phyloP scores from a whole-genome alignment of 2,888 invertebrate genomes.

The Cheilosia pagana region DNA sequence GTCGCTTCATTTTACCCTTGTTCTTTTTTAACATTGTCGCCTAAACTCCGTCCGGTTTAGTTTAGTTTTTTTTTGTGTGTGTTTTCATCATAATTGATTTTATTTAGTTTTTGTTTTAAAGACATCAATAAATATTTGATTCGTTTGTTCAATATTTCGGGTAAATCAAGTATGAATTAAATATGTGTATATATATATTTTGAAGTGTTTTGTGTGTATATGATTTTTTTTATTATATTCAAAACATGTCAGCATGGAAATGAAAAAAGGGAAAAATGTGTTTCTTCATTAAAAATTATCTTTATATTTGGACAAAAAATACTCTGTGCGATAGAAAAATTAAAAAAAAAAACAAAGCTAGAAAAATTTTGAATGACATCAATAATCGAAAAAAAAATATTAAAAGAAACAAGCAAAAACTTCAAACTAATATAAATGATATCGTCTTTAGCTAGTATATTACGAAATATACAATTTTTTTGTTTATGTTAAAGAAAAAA shows the following conservation, averaged over 20 bases:
- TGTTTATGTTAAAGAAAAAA: slow-evolving; percentile 14
- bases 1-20: slow-evolving; percentile 97
- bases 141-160: slow-evolving; percentile 29
- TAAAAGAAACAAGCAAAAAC: slow-evolving; percentile 38
- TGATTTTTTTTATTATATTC: slow-evolving; percentile 33
- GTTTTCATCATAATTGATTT: slow-evolving; percentile 4
- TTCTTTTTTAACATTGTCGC: slow-evolving; percentile 99
- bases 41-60: slow-evolving; percentile 85
- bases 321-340: slow-evolving; percentile 38
- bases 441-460: slow-evolving; percentile 6
- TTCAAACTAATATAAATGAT: neutral
- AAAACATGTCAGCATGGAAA: slow-evolving; percentile 62
- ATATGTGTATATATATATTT: slow-evolving; percentile 33
- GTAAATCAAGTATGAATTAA: slow-evolving; percentile 2
- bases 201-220: slow-evolving; percentile 50
- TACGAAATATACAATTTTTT: slow-evolving; percentile 13
- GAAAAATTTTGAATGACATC: slow-evolving; percentile 37
- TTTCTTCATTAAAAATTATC: slow-evolving; percentile 16
- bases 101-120: slow-evolving; percentile 14
- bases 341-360: slow-evolving; percentile 20
- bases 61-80: slow-evolving; percentile 19
- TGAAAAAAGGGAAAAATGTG: slow-evolving; percentile 60
- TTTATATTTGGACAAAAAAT: slow-evolving; percentile 9
- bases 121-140: slow-evolving; percentile 18
- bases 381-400: slow-evolving; percentile 15